A percentile compares a stretch with the other conserved stretches of the same genome.
phyloP scores from a whole-genome alignment of 2,888 invertebrate genomes.

The Lydus trimaculatus region DNA sequence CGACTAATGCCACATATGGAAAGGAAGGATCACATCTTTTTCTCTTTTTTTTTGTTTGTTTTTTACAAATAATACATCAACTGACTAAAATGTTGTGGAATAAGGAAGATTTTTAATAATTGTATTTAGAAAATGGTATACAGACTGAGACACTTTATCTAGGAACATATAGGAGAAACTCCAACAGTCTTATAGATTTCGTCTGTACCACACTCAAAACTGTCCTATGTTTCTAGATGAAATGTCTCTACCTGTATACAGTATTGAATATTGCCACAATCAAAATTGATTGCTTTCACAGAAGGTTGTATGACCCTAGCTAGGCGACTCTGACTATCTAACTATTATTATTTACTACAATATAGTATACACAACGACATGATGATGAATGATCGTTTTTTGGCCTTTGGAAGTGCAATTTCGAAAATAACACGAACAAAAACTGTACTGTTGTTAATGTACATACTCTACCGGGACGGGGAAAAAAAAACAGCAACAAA shows the following conservation, averaged over 20 bases:
- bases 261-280: background rate
- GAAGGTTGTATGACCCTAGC: background rate
- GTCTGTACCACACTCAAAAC: no score
- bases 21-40: constrained; percentile 17
- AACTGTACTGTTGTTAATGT: background rate
- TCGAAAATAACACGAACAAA: background rate
- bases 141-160: no score
- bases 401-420: background rate
- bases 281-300: background rate
- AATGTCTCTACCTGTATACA: no score
- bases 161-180: no score
- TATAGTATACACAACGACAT: background rate
- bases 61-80: constrained; percentile 6
- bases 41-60: constrained; percentile 22
- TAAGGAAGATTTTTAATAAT: constrained; percentile 13
- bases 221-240: no score
- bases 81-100: constrained; percentile 7
- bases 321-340: background rate
- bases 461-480: background rate
- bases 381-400: background rate
- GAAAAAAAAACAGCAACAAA: background rate
- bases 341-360: no score
- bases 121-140: background rate
- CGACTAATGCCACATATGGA: constrained; percentile 15
- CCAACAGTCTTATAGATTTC: no score